Base-by-base conservation (phyloP, 2,888 invertebrate genomes). In the Hydrotaea diabolus region DNA sequence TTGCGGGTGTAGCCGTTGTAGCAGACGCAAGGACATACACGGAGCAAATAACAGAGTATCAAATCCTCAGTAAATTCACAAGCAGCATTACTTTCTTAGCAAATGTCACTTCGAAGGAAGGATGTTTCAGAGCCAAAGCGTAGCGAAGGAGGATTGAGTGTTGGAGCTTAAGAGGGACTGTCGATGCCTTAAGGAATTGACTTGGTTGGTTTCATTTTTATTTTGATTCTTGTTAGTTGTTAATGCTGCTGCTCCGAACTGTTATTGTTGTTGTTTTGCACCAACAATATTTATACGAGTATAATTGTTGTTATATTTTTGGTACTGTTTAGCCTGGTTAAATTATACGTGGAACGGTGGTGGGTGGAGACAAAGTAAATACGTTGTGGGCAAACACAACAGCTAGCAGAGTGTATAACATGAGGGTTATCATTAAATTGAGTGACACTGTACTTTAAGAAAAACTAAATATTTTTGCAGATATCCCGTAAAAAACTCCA, bases 41-140 rank as follows among this genome's bases (percentile, higher is more conserved):
- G 49, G 69, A 78, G 71, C 57, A 78, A 78, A 19, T 39, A 13
- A 8, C 7, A 39, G 9, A 15, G 64, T 62, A 72, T 78, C 39
- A 43, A 74, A 80, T 80, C 69, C 74, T 57, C 74, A 74, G 74
- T 80, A 80, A 80, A 80, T 74, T 74, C 31, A 31, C 31, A 31
- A 43, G n/a, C 66, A 21, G 46, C 13, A 57, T 74, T 69, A 80
- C 74, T 66, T 66, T 66, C 66, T 21, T 23, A 31, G 46, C 23
- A 31, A 76, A 53, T 57, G 71, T 49, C 62, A 59, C 31, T 36
- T n/a, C 31, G 31, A 31, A 2, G 7, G 31, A 31, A 31, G 2
- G 2, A 2, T 2, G 2, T 31, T 31, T 2, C 31, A 31, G 7
- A 31, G 31, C 7, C 7, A 31, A n/a, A 31, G 31, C 31, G 31